Conservation (phyloP, 1,140 invertebrate genomes). For the Neodiprion pinetum region DNA sequence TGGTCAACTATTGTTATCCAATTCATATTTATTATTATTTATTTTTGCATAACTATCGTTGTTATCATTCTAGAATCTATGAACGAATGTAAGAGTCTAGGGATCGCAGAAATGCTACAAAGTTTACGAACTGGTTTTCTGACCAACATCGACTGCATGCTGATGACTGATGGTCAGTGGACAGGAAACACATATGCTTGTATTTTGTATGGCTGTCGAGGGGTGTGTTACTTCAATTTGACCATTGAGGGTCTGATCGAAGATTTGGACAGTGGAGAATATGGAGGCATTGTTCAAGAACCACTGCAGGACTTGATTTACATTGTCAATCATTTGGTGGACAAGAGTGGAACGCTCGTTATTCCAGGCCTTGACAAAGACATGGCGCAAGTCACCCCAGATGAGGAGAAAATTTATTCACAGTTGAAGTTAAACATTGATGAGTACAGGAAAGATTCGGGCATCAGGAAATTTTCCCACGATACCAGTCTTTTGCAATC, state of each 20-base stretch:
- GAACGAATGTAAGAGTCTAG: constrained; percentile 69
- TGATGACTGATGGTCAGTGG: constrained; percentile 76
- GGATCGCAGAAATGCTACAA: constrained; percentile 55
- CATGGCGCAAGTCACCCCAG: constrained; percentile 61
- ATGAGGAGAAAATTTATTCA: constrained; percentile 64
- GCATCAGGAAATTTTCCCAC: constrained; percentile 46
- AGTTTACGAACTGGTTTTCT: constrained; percentile 63
- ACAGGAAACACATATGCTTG: constrained; percentile 72
- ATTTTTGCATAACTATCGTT: constrained; percentile 21
- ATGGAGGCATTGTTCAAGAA: constrained; percentile 67
- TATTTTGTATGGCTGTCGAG: constrained; percentile 70
- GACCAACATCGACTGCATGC: constrained; percentile 66
- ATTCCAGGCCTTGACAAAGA: constrained; percentile 60
- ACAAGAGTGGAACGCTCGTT: constrained; percentile 58
- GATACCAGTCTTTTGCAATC: constrained; percentile 48
- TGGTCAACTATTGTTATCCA: constrained; percentile 37
- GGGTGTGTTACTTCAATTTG: constrained; percentile 69
- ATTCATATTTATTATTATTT: background rate
- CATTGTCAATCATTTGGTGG: constrained; percentile 57
- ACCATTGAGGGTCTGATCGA: constrained; percentile 66
- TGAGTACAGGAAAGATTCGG: constrained; percentile 63
- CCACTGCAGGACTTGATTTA: constrained; percentile 63
- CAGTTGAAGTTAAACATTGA: constrained; percentile 67
- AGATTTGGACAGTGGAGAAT: constrained; percentile 70
- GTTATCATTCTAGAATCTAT: constrained; percentile 62